These are phyloP conservation scores for Patella caerulea DNA, from an alignment of 2,888 invertebrate species.

Conservation along the genomic window DNA sequence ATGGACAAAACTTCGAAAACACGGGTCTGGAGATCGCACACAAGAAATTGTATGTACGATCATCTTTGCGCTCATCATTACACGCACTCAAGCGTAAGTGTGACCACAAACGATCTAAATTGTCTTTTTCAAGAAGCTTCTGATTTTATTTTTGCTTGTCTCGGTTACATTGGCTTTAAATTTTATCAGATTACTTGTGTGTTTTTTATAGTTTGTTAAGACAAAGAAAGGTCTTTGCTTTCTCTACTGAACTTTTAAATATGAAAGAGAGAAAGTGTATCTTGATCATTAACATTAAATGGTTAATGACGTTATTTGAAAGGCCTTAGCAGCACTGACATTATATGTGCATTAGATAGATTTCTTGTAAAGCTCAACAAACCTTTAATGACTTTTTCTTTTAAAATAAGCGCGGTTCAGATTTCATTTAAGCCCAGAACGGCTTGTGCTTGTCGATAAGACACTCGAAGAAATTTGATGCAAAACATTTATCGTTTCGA, in stretches of 20 bases:
- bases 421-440: constrained; percentile 19
- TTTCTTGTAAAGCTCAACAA: neutral
- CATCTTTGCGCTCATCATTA: too few species aligned
- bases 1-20: too few species aligned
- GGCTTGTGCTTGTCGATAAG: constrained; percentile 5
- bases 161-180: too few species aligned
- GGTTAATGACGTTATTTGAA: neutral
- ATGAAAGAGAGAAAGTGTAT: neutral
- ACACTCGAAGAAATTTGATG: constrained; percentile 12
- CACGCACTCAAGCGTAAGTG: too few species aligned
- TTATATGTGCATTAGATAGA: neutral
- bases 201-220: too few species aligned
- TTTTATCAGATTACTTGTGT: too few species aligned
- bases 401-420: neutral
- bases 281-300: neutral
- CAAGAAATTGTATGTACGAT: too few species aligned
- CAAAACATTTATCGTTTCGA: constrained; percentile 19
- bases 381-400: constrained; percentile 8
- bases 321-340: constrained; percentile 11
- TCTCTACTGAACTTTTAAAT: neutral
- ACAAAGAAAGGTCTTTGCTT: too few species aligned
- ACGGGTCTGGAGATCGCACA: too few species aligned
- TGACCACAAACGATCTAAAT: too few species aligned
- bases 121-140: too few species aligned
- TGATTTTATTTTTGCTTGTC: too few species aligned